Percentiles rank a stretch among this genome's conserved stretches.
These are phyloP conservation scores for Eudyptes chrysolophus DNA, from an alignment of 2,113 vertebrate species.

Conservation along the genomic window DNA sequence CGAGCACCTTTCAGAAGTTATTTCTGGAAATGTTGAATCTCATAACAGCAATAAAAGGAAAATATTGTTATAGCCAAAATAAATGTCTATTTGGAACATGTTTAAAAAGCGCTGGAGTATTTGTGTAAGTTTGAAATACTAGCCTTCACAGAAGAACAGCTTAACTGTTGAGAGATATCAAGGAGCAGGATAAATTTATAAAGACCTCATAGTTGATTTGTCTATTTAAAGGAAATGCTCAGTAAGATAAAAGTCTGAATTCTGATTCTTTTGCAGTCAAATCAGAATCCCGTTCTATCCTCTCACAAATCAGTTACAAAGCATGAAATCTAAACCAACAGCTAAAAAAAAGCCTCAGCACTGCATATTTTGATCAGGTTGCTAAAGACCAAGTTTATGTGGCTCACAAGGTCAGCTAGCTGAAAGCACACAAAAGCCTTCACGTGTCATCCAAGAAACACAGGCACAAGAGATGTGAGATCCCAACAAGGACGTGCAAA, in stretches of 20 bases:
- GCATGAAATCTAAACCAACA: constrained; percentile 6
- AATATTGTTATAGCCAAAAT: constrained; percentile 70
- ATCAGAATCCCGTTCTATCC: background rate
- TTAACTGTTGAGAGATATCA: background rate
- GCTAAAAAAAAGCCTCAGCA: background rate
- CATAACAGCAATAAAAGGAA: constrained; percentile 75
- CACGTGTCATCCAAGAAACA: background rate
- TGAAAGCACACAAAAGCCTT: background rate
- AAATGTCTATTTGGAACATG: constrained; percentile 72
- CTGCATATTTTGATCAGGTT: background rate
- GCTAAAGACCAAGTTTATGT: background rate
- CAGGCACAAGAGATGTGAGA: background rate
- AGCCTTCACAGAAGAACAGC: background rate
- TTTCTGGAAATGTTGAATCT: constrained; percentile 78
- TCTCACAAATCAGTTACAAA: background rate
- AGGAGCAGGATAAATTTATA: background rate
- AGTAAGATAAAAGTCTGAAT: background rate
- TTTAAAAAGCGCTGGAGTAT: constrained; percentile 51
- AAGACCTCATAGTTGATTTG: background rate
- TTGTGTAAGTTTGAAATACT: constrained; percentile 58
- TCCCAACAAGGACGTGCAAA: background rate
- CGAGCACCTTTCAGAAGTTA: constrained; percentile 73
- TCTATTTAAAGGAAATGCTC: background rate
- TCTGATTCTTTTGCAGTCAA: background rate
- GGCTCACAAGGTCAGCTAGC: background rate